A percentile compares a stretch with the other conserved stretches of the same genome.
Conservation (phyloP, 2,888 invertebrate species). For the Venustoraphidia nigricollis region DNA sequence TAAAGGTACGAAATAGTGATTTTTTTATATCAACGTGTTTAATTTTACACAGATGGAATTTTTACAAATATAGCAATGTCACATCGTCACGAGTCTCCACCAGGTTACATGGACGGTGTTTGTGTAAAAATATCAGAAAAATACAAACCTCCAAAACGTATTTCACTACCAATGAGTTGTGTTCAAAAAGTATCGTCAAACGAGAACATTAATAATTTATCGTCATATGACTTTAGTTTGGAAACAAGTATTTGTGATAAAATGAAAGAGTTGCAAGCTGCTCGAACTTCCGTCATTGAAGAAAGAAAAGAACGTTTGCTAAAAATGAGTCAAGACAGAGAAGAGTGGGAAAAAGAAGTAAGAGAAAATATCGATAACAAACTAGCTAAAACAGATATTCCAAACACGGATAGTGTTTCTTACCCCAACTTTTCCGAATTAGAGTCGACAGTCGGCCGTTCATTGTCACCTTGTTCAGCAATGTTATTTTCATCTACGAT, state of each 20-base stretch:
- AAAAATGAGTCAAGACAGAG: slow-evolving; percentile 17
- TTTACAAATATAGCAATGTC: no score
- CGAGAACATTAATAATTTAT: slow-evolving; percentile 33
- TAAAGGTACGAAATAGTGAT: no score
- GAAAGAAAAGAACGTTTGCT: slow-evolving; percentile 44
- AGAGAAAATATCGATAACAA: slow-evolving; percentile 6
- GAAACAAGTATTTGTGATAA: slow-evolving; percentile 57
- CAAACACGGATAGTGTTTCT: slow-evolving; percentile 1
- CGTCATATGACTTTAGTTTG: slow-evolving; percentile 55
- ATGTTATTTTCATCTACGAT: slow-evolving; percentile 21
- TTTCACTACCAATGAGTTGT: slow-evolving; percentile 41
- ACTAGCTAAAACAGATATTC: slow-evolving; percentile 1
- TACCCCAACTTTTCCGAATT: slow-evolving; percentile 2
- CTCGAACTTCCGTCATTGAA: slow-evolving; percentile 44
- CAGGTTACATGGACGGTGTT: slow-evolving; percentile 64
- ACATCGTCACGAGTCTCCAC: slow-evolving; percentile 19
- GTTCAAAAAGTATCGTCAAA: slow-evolving; percentile 35
- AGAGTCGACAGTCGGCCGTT: slow-evolving; percentile 2
- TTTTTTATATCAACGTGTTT: no score
- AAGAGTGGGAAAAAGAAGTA: slow-evolving; percentile 13
- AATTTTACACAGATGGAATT: no score
- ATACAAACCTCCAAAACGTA: slow-evolving; percentile 64
- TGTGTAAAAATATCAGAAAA: slow-evolving; percentile 80
- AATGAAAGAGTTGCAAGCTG: slow-evolving; percentile 53
- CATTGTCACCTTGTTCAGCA: slow-evolving; percentile 7